Base-by-base conservation (phyloP, 1,140 invertebrate genomes). In the Papilio xuthus region DNA sequence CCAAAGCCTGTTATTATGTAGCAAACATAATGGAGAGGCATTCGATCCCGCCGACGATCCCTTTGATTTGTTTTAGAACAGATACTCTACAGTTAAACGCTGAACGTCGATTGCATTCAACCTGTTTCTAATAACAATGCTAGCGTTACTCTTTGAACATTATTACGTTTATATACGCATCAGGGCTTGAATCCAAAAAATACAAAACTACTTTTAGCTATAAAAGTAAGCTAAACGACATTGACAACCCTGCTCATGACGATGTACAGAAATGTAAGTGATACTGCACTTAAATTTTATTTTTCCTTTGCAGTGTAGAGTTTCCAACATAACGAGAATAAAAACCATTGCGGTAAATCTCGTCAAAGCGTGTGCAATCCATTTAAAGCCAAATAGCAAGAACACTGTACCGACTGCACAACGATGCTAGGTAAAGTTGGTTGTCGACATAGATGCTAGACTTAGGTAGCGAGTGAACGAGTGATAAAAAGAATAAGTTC, bases 61-160 rank as follows among this genome's bases (percentile, higher is more conserved):
- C 70, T 72, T 72, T 72, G 37, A 26, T 72, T 41, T 72, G 37
- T 72, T 63, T 63, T 63, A 26, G 20, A 28, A 28, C 23, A 63
- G 60, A 63, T 63, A 63, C 23, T 63, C 60, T 63, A 63, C 60
- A 13, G 60, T 63, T 63, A 63, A 60, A 63, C 60, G 13, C 12
- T 63, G 23, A 23, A 15, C 23, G 56, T 60, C 10, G 23, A 63
- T 63, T 15, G 23, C 60, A 28, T 63, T 63, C 50, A 97, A 89
- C 80, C 95, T 96, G 87, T 96, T 97, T 53, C 50, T 53, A 53
- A 53, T 53, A 53, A 53, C 50, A 53, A 53, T 53, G 50, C 7
- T 44, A 44, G 42, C 42, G 42, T 44, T 7, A 10, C 42, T 44
- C 42, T 53, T 53, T 53, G 50, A 53, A 13, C 12, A 10, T 44